Percentiles rank a stretch among this genome's conserved stretches.
These are phyloP conservation scores for Caenorhabditis zanzibari DNA, from an alignment of 2,888 invertebrate genomes.

Conservation along the genomic window DNA sequence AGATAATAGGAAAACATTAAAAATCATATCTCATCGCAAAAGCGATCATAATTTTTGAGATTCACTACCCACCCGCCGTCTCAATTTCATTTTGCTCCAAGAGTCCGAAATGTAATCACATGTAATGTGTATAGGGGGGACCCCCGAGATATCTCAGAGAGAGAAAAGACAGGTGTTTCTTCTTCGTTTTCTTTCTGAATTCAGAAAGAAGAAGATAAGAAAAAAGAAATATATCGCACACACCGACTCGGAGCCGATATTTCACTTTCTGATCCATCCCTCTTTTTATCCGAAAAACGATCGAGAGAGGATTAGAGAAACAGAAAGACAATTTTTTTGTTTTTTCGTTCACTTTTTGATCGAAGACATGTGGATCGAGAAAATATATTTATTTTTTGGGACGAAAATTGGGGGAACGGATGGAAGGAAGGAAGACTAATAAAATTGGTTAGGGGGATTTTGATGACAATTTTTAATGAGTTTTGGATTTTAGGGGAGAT, in stretches of 20 bases:
- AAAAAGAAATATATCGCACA: slow-evolving; percentile 44
- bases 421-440: neutral
- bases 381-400: slow-evolving; percentile 4
- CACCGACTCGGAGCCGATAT: slow-evolving; percentile 24
- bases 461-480: neutral
- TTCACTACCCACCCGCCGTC: neutral
- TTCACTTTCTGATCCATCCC: slow-evolving; percentile 51
- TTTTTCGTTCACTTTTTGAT: slow-evolving; percentile 6
- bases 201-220: neutral
- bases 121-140: slow-evolving; percentile 63
- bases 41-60: slow-evolving; percentile 7
- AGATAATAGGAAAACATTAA: slow-evolving; percentile 1
- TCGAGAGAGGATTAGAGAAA: slow-evolving; percentile 6
- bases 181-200: neutral
- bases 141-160: neutral
- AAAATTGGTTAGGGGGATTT: neutral
- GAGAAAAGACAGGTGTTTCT: slow-evolving; percentile 63
- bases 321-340: slow-evolving; percentile 3
- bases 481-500: neutral
- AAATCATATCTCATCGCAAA: neutral
- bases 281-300: slow-evolving; percentile 32
- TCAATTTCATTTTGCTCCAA: slow-evolving; percentile 7
- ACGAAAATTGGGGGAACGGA: neutral
- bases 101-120: slow-evolving; percentile 59
- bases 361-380: slow-evolving; percentile 36